Base-by-base conservation (phyloP, 2,888 invertebrate species). In the Campaea margaritaria region DNA sequence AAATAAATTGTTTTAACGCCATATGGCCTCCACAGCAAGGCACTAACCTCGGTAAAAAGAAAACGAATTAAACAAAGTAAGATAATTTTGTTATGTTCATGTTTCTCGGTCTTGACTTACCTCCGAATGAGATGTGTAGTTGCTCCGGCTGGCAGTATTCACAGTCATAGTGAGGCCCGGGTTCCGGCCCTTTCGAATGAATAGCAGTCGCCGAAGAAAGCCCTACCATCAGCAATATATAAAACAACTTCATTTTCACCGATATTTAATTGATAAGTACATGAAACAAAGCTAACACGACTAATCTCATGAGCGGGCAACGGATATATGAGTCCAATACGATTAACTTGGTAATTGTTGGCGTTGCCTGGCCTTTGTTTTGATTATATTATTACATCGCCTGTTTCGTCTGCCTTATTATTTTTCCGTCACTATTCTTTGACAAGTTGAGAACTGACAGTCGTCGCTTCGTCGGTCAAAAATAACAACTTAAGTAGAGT, bases 61-160 rank as follows among this genome's bases (percentile, higher is more conserved):
- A n/a, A n/a, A n/a, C n/a, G n/a, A n/a, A n/a, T n/a, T n/a, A n/a
- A n/a, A n/a, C n/a, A n/a, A n/a, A n/a, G n/a, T n/a, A n/a, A n/a
- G n/a, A n/a, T n/a, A n/a, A n/a, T n/a, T n/a, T n/a, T n/a, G n/a
- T n/a, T n/a, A n/a, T n/a, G n/a, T n/a, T n/a, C n/a, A n/a, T n/a
- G n/a, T n/a, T n/a, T n/a, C n/a, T n/a, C n/a, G 36, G 12, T 36
- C 12, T 9, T 34, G 34, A 67, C 80, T 77, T 75, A 94, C 94
- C 93, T 69, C 95, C 95, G 73, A 94, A 95, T 10, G 95, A 83
- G 60, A 95, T 86, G 76, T 95, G 95, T 2, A 95, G 85, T 82
- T 95, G 95, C 79, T 95, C 95, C 0, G 95, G 95, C 79, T 95
- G 95, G 75, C 93, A 94, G 69, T 85, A 75, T 13, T 63, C 65